Percentiles rank a stretch among this genome's conserved stretches.
These are phyloP conservation scores for Drosophila suboccidentalis DNA, from an alignment of 2,888 invertebrate species.

Conservation along the genomic window DNA sequence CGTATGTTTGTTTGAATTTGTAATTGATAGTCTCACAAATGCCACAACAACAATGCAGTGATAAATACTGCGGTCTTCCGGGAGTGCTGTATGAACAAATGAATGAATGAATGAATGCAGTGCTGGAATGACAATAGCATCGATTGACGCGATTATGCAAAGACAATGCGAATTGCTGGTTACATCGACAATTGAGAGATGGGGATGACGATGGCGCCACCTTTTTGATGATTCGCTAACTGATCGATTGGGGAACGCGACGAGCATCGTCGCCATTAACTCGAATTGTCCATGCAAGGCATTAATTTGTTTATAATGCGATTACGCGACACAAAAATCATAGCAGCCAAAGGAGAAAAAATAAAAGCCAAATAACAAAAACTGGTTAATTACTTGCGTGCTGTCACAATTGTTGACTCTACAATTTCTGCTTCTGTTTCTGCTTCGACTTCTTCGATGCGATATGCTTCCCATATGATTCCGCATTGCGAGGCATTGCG, in stretches of 20 bases:
- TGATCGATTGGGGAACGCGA: slow-evolving; percentile 44
- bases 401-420: slow-evolving; percentile 69
- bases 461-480: slow-evolving; percentile 48
- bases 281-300: slow-evolving; percentile 39
- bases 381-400: slow-evolving; percentile 73
- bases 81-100: slow-evolving; percentile 39
- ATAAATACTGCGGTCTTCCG: slow-evolving; percentile 63
- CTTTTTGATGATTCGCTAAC: slow-evolving; percentile 46
- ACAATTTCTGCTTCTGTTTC: slow-evolving; percentile 26
- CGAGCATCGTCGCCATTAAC: slow-evolving; percentile 12
- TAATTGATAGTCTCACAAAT: slow-evolving; percentile 52
- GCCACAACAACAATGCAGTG: slow-evolving; percentile 37
- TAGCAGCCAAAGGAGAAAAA: slow-evolving; percentile 11
- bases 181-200: slow-evolving; percentile 38
- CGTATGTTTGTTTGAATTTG: slow-evolving; percentile 16
- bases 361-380: slow-evolving; percentile 36
- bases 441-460: background rate
- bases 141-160: slow-evolving; percentile 52
- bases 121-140: slow-evolving; percentile 41
- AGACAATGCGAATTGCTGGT: slow-evolving; percentile 38
- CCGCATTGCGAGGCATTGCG: slow-evolving; percentile 61
- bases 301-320: slow-evolving; percentile 78
- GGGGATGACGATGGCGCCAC: slow-evolving; percentile 44
- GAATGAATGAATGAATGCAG: slow-evolving; percentile 43
- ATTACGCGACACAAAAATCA: slow-evolving; percentile 68